Base-by-base conservation (phyloP, 1,140 invertebrate genomes). In the Drosophila mayri region DNA sequence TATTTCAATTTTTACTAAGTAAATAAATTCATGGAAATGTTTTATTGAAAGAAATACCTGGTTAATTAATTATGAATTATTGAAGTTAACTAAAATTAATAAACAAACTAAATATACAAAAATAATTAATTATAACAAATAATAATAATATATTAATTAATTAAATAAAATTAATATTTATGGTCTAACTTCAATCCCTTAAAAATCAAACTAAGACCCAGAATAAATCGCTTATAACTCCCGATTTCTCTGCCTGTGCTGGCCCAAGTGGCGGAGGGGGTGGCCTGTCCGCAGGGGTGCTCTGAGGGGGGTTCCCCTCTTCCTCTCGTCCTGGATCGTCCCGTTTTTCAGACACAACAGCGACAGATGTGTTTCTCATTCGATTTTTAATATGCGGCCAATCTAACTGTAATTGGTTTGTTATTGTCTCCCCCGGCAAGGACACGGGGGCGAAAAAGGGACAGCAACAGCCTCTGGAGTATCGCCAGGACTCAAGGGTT, bases 341-440 rank as follows among this genome's bases (percentile, higher is more conserved):
- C 52, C 20, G 52, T 41, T 54, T 38, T 44, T 10, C 66, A 70
- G 63, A 67, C 62, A 57, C 61, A 47, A 59, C 41, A 61, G 49
- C 91, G 91, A 92, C 91, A 92, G 91, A 92, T 92, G 91, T 85
- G 91, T 91, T 92, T 92, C 91, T 91, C 91, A 92, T 92, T 92
- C 88, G 86, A 91, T 91, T 92, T 92, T 92, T 92, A 92, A 92
- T 92, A 92, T 92, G 91, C 87, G 91, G 91, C 91, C 91, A 92
- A 92, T 92, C 90, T 92, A 92, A 92, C 80, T 88, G 85, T 92
- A 92, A 92, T 92, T 92, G 91, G 91, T 92, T 92, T 92, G 91
- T 92, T 92, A 92, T 92, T 92, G 91, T 91, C 79, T 90, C 68
- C 81, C 80, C 70, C 49, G 44, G 66, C 70, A 73, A 72, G 72